Evolutionary conservation across 2,113 vertebrate species (phyloP).

Genomic region (Phainopepla nitens): DNA sequence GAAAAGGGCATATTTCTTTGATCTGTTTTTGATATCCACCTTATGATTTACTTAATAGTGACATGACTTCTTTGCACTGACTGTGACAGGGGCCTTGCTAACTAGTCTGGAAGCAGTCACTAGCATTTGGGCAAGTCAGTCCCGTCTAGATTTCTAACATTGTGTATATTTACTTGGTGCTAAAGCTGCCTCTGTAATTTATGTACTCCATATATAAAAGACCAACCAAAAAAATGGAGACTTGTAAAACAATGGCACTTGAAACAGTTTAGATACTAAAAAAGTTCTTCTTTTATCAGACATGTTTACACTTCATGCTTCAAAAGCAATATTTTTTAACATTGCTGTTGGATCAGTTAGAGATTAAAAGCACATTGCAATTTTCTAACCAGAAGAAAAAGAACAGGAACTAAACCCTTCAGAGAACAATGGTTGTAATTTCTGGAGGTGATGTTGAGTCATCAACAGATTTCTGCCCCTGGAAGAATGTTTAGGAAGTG

Average conservation of each 20-base stretch:
- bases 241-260: neutral
- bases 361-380: neutral
- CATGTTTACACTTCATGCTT: neutral
- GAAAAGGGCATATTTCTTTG: neutral
- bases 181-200: neutral
- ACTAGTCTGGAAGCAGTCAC: neutral
- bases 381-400: neutral
- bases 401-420: slow-evolving; percentile 37
- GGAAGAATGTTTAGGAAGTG: slow-evolving; percentile 57
- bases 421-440: neutral
- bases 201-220: neutral
- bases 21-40: neutral
- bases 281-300: neutral
- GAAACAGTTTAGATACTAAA: neutral
- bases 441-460: slow-evolving; percentile 46
- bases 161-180: neutral
- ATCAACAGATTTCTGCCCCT: slow-evolving; percentile 8
- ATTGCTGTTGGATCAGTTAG: neutral
- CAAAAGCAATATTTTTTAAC: neutral
- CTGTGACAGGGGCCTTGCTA: neutral
- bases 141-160: neutral
- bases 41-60: neutral
- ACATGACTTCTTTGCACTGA: neutral
- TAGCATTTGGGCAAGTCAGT: neutral
- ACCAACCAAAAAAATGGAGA: neutral